Percentiles rank a stretch among this genome's conserved stretches.
Conservation (phyloP, 1,140 invertebrate genomes). For the Hycleus phaleratus region DNA sequence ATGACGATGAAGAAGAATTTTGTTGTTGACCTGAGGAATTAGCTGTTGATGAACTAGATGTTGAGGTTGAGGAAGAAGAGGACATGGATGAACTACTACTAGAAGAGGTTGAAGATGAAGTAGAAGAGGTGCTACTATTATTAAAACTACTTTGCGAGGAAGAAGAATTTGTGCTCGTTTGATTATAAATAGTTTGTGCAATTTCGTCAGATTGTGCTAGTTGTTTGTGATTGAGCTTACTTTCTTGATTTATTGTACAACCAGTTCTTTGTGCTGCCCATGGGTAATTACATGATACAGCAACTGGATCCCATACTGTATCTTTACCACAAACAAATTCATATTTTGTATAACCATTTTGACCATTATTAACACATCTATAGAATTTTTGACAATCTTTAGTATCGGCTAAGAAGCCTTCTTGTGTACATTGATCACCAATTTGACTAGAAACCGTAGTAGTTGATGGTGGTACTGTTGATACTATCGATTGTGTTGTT, state of each 20-base stretch:
- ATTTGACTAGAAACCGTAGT: constrained; percentile 16
- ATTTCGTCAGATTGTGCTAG: not conserved
- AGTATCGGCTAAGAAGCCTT: constrained; percentile 38
- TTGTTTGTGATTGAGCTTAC: not conserved
- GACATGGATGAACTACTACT: not conserved
- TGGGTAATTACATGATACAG: constrained; percentile 47
- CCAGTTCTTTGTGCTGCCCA: constrained; percentile 10
- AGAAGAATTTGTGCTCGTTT: constrained; percentile 9
- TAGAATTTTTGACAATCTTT: constrained; percentile 58
- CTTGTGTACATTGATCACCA: constrained; percentile 12
- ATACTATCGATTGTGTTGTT: not conserved
- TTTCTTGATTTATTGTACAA: not conserved
- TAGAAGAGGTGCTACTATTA: too few species aligned
- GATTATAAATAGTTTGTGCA: constrained; percentile 2
- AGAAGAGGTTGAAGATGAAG: not conserved
- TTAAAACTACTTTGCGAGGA: not conserved
- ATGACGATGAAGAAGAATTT: not conserved
- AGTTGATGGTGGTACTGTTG: not conserved
- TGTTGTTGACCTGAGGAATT: constrained; percentile 6
- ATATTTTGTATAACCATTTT: constrained; percentile 44
- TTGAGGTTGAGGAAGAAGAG: constrained; percentile 2
- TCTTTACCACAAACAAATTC: constrained; percentile 54
- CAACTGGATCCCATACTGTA: constrained; percentile 52
- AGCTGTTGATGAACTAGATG: constrained; percentile 3
- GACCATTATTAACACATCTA: constrained; percentile 50